phyloP scores from a whole-genome alignment of 2,113 vertebrate species.

The Amphilophus citrinellus region DNA sequence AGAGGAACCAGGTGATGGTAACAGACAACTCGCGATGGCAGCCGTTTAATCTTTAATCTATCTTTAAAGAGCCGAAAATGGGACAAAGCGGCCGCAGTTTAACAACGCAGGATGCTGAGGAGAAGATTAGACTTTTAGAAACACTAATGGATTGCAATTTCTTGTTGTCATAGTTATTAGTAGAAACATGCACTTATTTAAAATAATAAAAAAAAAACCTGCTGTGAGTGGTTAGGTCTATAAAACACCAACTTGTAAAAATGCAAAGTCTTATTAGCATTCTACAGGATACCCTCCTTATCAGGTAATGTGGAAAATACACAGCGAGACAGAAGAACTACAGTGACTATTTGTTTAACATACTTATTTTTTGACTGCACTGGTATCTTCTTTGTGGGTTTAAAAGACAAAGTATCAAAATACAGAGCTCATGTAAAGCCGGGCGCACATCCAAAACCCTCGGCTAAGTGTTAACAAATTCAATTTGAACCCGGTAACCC shows the following conservation, averaged over 20 bases:
- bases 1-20: conserved; percentile 38
- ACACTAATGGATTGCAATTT: conserved; percentile 17
- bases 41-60: conserved; percentile 50
- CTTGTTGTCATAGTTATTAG: conserved; percentile 8
- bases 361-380: background rate
- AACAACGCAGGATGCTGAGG: conserved; percentile 11
- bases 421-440: background rate
- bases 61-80: conserved; percentile 46
- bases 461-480: background rate
- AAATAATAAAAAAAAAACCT: background rate
- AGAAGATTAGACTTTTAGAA: background rate
- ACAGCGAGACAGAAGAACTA: background rate
- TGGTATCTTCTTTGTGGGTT: background rate
- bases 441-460: background rate
- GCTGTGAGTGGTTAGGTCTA: conserved; percentile 45
- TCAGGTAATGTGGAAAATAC: background rate
- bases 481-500: background rate
- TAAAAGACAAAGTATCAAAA: background rate
- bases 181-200: conserved; percentile 14
- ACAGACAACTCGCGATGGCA: conserved; percentile 43
- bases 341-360: background rate
- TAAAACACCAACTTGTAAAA: conserved; percentile 31
- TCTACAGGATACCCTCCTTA: background rate
- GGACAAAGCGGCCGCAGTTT: conserved; percentile 29
- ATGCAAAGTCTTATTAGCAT: conserved; percentile 1